Evolutionary conservation across 2,797 vertebrate species (phyloP), one percentile per base, ranked within the genome.

Genomic region (Glyptemys insculpta): DNA sequence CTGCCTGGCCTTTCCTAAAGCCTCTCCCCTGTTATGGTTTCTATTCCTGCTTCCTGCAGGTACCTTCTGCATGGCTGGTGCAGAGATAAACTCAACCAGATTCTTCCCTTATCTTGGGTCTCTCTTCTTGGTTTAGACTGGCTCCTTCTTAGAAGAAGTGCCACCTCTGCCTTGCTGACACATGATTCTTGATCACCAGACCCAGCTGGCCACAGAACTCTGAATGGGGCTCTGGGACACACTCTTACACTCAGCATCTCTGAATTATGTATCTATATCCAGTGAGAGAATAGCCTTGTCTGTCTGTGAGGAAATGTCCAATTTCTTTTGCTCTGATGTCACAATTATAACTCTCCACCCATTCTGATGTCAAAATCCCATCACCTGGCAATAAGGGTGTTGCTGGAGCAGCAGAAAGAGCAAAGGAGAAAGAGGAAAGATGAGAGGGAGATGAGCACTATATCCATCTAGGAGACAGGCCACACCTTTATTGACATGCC

Each of bases 81-180:
- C 21, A 47, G 87, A 89, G 90, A 92, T 91, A 88, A 85, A 91
- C 65, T 86, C 0, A 29, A 91, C 62, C 94, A 95, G 85, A 94
- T 76, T 90, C 56, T 95, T 92, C 80, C 93, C 94, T 93, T 27
- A 78, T 44, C 27, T 78, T 78, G 27, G 4, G 2, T 18, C 93
- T 96, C 93, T 95, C 91, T 94, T 95, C 94, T 91, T 92, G 93
- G 83, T 93, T 97, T 92, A 94, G 23, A 6, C 29, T 6, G 4
- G 59, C 89, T 2, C 88, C 87, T 29, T 27, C 91, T 95, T 89
- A 92, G 79, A 93, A 81, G 94, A 94, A 72, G 95, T 31, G 50
- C 85, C 79, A 6, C 0, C 2, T 85, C 88, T 47, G 4, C 44
- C 57, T 34, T 52, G 74, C 91, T 74, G 82, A 79, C 88, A 27